Evolutionary conservation across 2,888 invertebrate genomes (phyloP).

Genomic region (Axea sp.): DNA sequence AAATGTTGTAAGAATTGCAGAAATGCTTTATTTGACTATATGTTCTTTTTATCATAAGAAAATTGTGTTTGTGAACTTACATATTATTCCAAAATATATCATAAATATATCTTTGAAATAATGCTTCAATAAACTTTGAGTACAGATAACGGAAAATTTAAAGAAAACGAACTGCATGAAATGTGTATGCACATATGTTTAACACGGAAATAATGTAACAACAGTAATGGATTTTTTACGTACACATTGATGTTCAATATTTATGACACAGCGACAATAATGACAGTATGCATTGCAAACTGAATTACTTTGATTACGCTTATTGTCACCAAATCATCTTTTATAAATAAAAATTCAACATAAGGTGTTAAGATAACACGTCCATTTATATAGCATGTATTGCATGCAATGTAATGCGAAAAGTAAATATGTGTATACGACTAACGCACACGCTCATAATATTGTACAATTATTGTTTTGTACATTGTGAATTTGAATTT

Average conservation of each 20-base stretch:
- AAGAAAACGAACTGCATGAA: constrained; percentile 18
- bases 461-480: constrained; percentile 56
- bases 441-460: constrained; percentile 54
- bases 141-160: constrained; percentile 30
- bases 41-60: no score
- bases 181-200: neutral
- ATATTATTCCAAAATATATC: no score
- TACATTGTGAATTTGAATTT: constrained; percentile 13
- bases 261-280: constrained; percentile 28
- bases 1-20: no score
- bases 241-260: constrained; percentile 33
- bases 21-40: no score
- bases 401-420: constrained; percentile 20
- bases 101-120: no score
- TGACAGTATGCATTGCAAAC: constrained; percentile 21
- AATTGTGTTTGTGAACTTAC: no score
- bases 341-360: constrained; percentile 39
- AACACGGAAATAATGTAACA: constrained; percentile 44
- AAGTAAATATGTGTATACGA: constrained; percentile 48
- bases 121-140: constrained; percentile 23
- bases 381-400: constrained; percentile 28
- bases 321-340: constrained; percentile 33
- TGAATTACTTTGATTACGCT: constrained; percentile 21
- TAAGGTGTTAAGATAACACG: constrained; percentile 41
- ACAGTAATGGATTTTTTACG: constrained; percentile 21